Percentiles rank a stretch among this genome's conserved stretches.
These are phyloP conservation scores for Zenarchopterus dispar DNA, from an alignment of 2,797 vertebrate species.

Conservation along the genomic window DNA sequence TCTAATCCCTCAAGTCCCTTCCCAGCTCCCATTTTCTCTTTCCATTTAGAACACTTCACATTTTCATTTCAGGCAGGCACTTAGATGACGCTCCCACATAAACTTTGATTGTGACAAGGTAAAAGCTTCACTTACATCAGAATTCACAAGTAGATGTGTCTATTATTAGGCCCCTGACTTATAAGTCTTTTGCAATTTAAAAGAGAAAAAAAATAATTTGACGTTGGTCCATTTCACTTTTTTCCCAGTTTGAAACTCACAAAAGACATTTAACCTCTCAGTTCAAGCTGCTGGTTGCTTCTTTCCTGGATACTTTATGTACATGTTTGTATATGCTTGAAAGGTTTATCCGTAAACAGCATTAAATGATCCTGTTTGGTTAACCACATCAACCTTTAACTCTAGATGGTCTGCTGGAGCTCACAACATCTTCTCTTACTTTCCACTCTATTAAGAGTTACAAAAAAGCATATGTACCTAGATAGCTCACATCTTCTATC, in stretches of 20 bases:
- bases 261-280: constrained; percentile 29
- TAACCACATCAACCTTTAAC: constrained; percentile 29
- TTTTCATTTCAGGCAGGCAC: constrained; percentile 30
- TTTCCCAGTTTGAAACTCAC: constrained; percentile 23
- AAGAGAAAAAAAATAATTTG: background rate
- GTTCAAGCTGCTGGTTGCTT: constrained; percentile 20
- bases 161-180: constrained; percentile 1
- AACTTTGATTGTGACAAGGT: constrained; percentile 15
- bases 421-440: constrained; percentile 12
- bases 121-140: constrained; percentile 34
- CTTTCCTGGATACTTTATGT: background rate
- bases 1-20: constrained; percentile 14
- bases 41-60: constrained; percentile 32
- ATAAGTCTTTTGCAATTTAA: background rate
- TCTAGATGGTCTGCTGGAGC: constrained; percentile 10
- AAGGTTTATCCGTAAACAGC: background rate
- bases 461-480: constrained; percentile 21
- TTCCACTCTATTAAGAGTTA: constrained; percentile 19
- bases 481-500: constrained; percentile 46
- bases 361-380: constrained; percentile 37
- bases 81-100: constrained; percentile 2
- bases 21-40: background rate
- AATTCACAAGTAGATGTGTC: constrained; percentile 20
- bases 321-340: constrained; percentile 1
- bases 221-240: constrained; percentile 12